Base-by-base conservation (phyloP, 2,113 vertebrate species). In the Erpornis zantholeuca region DNA sequence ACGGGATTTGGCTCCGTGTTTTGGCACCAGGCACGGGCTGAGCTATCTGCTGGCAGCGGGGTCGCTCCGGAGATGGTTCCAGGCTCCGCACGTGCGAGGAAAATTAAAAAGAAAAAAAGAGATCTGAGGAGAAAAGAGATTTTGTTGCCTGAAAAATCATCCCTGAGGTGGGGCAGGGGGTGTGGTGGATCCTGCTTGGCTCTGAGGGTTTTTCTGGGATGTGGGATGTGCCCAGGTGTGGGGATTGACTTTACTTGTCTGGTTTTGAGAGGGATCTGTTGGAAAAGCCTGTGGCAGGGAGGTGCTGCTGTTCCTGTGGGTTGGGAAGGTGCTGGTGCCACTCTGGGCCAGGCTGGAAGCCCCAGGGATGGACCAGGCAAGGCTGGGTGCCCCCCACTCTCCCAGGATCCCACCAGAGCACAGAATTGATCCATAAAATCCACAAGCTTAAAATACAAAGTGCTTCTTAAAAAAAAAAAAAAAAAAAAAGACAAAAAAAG, bases 11-110 rank as follows among this genome's bases (percentile, higher is more conserved):
- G 93, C 91, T 93, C 29, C 2, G 0, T 27, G 63, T 7, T 2
- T 7, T 94, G 94, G 94, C 94, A 76, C 5, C 25, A 0, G 56
- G 25, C 56, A 7, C 2, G 22, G 53, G 44, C 88, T 92, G 85
- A 96, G 86, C 91, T 94, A 88, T 90, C 93, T 92, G 88, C 85
- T 93, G 92, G 94, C 38, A 2, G 8, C 60, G 6, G 60, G 40
- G 50, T 63, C 22, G 8, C 82, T 73, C 73, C 21, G 88, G 91
- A 85, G 75, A 80, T 76, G 61, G 21, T 71, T 38, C 96, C 24
- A 15, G 82, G 50, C 73, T 66, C 53, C 13, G 16, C 38, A 20
- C n/a, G 7, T 38, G 70, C 50, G 2, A 29, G 23, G 88, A 90
- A 87, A 95, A 82, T 42, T 28, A 44, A 81, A 83, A 33, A 63